Conservation (phyloP, 2,113 vertebrate genomes). For the Anarrhichthys ocellatus region DNA sequence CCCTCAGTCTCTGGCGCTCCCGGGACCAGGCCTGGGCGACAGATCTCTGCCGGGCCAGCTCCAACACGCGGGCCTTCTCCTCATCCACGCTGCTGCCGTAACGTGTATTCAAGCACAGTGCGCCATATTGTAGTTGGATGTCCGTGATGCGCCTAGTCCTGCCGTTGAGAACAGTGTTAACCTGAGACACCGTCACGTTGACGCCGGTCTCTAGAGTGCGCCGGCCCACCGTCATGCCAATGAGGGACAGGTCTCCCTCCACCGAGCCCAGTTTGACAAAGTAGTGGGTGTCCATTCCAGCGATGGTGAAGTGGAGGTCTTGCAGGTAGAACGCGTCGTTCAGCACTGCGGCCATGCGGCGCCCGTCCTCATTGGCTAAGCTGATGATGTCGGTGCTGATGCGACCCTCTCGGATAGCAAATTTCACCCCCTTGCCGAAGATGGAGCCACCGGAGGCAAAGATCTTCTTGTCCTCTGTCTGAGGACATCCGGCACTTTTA, state of each 20-base stretch:
- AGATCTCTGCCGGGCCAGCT: slow-evolving; percentile 91
- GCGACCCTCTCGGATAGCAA: slow-evolving; percentile 91
- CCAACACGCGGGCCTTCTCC: slow-evolving; percentile 92
- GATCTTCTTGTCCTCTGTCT: slow-evolving; percentile 82
- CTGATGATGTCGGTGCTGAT: slow-evolving; percentile 96
- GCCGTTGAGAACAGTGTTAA: slow-evolving; percentile 92
- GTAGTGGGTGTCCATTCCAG: slow-evolving; percentile 92
- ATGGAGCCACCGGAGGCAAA: slow-evolving; percentile 92
- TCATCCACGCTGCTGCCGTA: slow-evolving; percentile 94
- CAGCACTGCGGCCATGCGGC: slow-evolving; percentile 92
- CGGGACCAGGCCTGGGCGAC: slow-evolving; percentile 90
- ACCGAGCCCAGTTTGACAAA: slow-evolving; percentile 93
- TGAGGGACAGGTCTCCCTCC: slow-evolving; percentile 90
- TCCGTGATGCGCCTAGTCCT: slow-evolving; percentile 98
- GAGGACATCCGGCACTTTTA: slow-evolving; percentile 89
- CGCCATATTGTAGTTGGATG: slow-evolving; percentile 90
- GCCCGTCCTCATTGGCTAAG: slow-evolving; percentile 93
- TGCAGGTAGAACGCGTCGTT: slow-evolving; percentile 93
- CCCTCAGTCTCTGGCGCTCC: slow-evolving; percentile 94
- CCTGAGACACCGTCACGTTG: slow-evolving; percentile 96
- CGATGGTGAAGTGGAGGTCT: slow-evolving; percentile 93
- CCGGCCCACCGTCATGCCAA: slow-evolving; percentile 93
- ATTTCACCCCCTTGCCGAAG: slow-evolving; percentile 95
- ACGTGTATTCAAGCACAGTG: slow-evolving; percentile 91
- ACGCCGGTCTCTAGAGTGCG: slow-evolving; percentile 95